phyloP scores from a whole-genome alignment of 2,113 vertebrate genomes.

The Odobenus rosmarus region DNA sequence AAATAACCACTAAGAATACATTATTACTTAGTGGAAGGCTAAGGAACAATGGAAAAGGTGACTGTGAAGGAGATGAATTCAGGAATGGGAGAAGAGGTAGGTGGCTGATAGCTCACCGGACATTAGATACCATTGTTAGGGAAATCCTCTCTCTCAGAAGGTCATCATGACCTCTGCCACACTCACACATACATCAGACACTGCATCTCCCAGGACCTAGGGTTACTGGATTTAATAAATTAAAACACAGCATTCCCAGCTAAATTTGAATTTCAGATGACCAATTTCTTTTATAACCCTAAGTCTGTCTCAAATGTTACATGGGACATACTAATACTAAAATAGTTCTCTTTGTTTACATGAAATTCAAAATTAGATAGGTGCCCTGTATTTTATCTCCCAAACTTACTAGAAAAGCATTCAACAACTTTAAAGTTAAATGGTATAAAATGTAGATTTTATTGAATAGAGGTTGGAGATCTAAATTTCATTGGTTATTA shows the following conservation, averaged over 20 bases:
- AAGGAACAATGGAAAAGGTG: background rate
- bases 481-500: background rate
- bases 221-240: background rate
- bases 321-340: background rate
- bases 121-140: background rate
- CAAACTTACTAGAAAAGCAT: background rate
- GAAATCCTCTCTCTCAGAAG: background rate
- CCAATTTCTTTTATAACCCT: background rate
- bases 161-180: background rate
- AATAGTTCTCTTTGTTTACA: background rate
- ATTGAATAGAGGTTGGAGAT: background rate
- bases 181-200: background rate
- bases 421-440: conserved; percentile 28
- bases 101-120: background rate
- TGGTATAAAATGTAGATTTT: background rate
- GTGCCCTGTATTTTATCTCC: background rate
- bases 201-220: background rate
- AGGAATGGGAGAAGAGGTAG: background rate
- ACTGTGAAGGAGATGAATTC: background rate
- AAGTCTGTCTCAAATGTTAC: background rate
- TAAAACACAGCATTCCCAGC: background rate
- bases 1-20: background rate
- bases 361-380: conserved; percentile 19
- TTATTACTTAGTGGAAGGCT: background rate
- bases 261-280: conserved; percentile 26